Conservation (phyloP, 2,113 vertebrate genomes). For the Misgurnus mizolepis region DNA sequence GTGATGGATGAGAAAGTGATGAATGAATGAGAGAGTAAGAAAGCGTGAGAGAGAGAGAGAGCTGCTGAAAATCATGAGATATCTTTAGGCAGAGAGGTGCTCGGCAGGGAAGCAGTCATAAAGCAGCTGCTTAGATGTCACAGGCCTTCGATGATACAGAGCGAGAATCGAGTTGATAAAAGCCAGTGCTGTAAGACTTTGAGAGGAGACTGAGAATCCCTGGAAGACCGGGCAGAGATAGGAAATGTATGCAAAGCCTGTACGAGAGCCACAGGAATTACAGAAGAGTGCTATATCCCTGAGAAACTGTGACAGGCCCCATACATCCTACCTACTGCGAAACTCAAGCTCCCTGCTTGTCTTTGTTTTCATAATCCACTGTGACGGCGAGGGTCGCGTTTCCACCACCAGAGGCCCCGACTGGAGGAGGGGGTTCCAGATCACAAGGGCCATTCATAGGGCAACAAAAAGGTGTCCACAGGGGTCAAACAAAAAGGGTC, state of each 20-base stretch:
- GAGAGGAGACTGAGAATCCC: constrained; percentile 51
- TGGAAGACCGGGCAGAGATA: constrained; percentile 12
- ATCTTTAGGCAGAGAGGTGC: constrained; percentile 6
- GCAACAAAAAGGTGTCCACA: constrained; percentile 32
- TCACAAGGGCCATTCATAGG: constrained; percentile 43
- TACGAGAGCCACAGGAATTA: constrained; percentile 62
- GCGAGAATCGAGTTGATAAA: background rate
- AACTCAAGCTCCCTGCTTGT: constrained; percentile 70
- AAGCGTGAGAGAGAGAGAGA: background rate
- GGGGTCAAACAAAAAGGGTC: constrained; percentile 41
- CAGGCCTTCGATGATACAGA: constrained; percentile 1
- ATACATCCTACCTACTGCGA: constrained; percentile 69
- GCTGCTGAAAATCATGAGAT: constrained; percentile 29
- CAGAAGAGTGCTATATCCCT: constrained; percentile 58
- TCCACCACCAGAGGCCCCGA: constrained; percentile 51
- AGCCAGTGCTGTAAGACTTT: constrained; percentile 2
- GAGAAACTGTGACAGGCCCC: constrained; percentile 77
- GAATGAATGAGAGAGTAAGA: constrained; percentile 12
- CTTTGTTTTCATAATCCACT: constrained; percentile 80
- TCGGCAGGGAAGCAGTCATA: background rate
- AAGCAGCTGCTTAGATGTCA: constrained; percentile 11
- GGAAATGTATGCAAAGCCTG: constrained; percentile 74
- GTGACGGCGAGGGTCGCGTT: constrained; percentile 68
- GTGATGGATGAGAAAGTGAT: background rate
- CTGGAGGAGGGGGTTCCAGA: constrained; percentile 51